phyloP scores from a whole-genome alignment of 2,797 vertebrate genomes.

The Falco biarmicus region DNA sequence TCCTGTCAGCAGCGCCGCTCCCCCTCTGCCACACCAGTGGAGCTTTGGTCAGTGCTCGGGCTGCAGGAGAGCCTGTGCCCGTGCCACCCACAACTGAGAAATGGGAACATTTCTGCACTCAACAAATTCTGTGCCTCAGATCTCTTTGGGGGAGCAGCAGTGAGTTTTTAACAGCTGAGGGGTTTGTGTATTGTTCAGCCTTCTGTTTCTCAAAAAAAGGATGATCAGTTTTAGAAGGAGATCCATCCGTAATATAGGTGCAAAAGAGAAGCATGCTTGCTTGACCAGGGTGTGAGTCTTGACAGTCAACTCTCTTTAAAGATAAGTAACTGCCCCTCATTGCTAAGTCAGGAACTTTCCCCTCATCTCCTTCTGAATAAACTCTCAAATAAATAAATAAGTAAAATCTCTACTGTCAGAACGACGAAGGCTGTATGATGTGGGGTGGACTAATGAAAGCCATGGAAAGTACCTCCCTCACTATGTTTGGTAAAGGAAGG shows the following conservation, averaged over 20 bases:
- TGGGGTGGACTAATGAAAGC: background rate
- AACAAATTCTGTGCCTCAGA: background rate
- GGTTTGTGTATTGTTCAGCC: background rate
- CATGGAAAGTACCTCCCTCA: background rate
- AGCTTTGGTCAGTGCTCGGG: background rate
- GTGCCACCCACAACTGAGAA: background rate
- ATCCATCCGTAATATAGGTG: background rate
- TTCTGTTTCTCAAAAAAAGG: fast-evolving
- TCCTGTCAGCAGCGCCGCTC: fast-evolving
- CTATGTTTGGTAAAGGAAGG: background rate
- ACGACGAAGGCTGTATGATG: background rate
- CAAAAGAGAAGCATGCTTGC: background rate
- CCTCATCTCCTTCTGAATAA: background rate
- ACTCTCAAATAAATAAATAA: background rate
- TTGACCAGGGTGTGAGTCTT: background rate
- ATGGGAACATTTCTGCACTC: background rate
- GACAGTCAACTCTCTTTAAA: background rate
- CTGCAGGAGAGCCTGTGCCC: fast-evolving
- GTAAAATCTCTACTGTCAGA: background rate
- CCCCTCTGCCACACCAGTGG: background rate
- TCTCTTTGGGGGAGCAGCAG: background rate
- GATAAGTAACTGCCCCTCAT: background rate
- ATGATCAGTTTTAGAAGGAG: background rate
- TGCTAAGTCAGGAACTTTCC: background rate
- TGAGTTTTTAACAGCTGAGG: background rate